Base-by-base conservation (phyloP, 2,888 invertebrate genomes). In the Drosophila prolongata region DNA sequence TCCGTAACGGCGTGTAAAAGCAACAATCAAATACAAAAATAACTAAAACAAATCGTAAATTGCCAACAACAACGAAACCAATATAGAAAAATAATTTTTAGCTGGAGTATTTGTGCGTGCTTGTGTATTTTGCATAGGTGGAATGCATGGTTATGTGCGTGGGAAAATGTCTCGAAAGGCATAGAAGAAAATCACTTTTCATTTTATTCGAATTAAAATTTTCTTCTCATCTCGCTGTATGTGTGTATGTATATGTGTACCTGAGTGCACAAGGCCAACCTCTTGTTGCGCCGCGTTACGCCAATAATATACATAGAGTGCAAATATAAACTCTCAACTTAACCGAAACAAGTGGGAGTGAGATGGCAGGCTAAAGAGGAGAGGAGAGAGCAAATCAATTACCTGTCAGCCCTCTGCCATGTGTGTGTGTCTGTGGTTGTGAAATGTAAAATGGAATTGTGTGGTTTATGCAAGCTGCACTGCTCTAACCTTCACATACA, bases 281-380 rank as follows among this genome's bases (percentile, higher is more conserved):
- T 75, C 76, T 75, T 75, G 75, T 75, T 75, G 75, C 75, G 75
- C 75, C 66, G 69, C 75, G 53, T 69, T 59, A 71, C 73, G 54
- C 58, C 58, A 54, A 72, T 49, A 64, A 75, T 53, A 50, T 53
- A 57, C 61, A 71, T 55, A 44, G 50, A 49, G 70, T 70, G 67
- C 66, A 66, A 66, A 66, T 66, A 66, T 66, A 66, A 66, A 66
- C 66, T 66, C 66, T 66, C 66, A 66, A 66, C 66, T 66, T 66
- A 46, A 53, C 66, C 53, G 53, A 54, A 47, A 46, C 16, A 53
- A 42, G 67, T 66, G 53, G 35, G 37, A 65, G 44, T 34, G 46
- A 40, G 53, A 47, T n/a, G 65, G 44, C 16, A 8, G 14, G 43
- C 8, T 11, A 27, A 1, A 16, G 30, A 9, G 50, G 40, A 46